Evolutionary conservation across 2,797 vertebrate genomes (phyloP), one percentile per base, ranked within the genome.

Genomic region (Myiotriccus ornatus): DNA sequence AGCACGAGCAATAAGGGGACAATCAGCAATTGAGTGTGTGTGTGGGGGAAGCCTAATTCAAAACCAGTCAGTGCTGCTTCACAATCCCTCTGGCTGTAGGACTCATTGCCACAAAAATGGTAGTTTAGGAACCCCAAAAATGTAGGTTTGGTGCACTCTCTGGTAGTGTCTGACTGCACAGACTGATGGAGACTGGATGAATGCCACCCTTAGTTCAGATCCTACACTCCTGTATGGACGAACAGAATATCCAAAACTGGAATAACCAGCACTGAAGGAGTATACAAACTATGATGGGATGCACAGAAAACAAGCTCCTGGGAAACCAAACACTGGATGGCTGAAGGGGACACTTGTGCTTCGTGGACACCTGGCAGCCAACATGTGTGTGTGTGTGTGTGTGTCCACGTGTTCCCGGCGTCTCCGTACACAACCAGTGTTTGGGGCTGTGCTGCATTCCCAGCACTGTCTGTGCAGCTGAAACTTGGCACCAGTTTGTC

Each of bases 391-490:
- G n/a, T n/a, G n/a, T n/a, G 3, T 1, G 2, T 5, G 35, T 50
- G 35, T 62, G 46, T 21, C 76, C 18, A 0, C 5, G 47, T 46
- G 46, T 43, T 32, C n/a, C 34, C 5, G 20, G 17, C 12, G 12
- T 15, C 32, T 44, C 50, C 14, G 30, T 5, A 10, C 25, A 10
- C 10, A 28, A 3, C 30, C 2, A 4, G 32, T 1, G 1, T 37
- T 41, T 1, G 4, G 35, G 74, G 12, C 35, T 69, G 24, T 19
- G 77, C 57, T n/a, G 20, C 22, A 3, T 8, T 67, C 37, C 59
- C 1, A 3, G 41, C 14, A 16, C 20, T 1, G 5, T 59, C 5
- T 5, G 8, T 20, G 65, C 5, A 1, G 10, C 44, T 24, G 44
- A 20, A 44, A 14, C 4, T 24, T 3, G 9, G 55, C 28, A 47